Evolutionary conservation across 2,113 vertebrate species (phyloP), one percentile per base, ranked within the genome.

Genomic region (Pipra filicauda): DNA sequence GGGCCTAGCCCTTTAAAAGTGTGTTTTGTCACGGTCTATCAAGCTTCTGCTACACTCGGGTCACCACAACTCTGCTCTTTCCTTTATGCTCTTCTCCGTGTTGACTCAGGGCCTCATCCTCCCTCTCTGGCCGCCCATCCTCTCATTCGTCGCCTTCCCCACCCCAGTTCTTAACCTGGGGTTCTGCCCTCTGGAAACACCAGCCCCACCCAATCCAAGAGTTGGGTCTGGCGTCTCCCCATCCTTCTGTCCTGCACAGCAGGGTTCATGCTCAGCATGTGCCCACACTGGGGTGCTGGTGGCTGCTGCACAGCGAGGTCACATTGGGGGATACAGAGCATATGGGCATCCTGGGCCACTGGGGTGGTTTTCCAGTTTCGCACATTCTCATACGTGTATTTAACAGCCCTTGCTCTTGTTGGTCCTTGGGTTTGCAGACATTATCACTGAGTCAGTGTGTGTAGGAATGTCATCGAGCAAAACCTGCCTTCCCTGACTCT

Each of bases 1-100:
- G 82, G 92, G 85, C 90, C 64, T 55, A 90, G 92, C 26, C 67
- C 88, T 92, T 90, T 85, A 58, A 41, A 72, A 92, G 94, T 73
- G 85, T 90, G 58, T 91, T 91, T 94, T 94, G 92, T 90, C 85
- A 93, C 1, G 67, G 75, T 92, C 95, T 72, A 33, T 92, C 85
- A 76, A 90, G 85, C 91, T 91, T 62, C 51, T 93, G 71, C 95
- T 91, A 41, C 84, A 19, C 77, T 87, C 2, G 12, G 73, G 73
- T 95, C 87, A 87, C 61, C 77, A 74, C 89, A 81, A 3, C 39
- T 74, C 77, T 43, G 59, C 83, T 93, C 86, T 73, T 72, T 37
- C 43, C 57, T 82, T 84, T 80, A 54, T 0, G 0, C 64, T 59
- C 30, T 28, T 77, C 93, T 74, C 43, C 0, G 0, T 81, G 87